Evolutionary conservation across 2,797 vertebrate genomes (phyloP), one percentile per base, ranked within the genome.

Genomic region (Pangasius macronema): DNA sequence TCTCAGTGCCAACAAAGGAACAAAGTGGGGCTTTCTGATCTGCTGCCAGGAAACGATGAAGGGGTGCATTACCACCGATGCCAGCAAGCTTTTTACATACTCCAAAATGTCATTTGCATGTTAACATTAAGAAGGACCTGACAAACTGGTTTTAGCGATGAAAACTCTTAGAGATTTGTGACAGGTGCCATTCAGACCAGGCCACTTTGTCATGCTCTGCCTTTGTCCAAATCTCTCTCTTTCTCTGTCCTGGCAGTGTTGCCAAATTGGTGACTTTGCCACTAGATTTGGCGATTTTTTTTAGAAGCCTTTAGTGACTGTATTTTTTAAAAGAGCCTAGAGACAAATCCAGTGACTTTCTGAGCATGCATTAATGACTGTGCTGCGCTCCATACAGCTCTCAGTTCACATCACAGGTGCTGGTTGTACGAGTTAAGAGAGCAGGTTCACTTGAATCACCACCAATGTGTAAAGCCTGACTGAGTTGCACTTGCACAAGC

Each of bases 91-190:
- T 72, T 72, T 82, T 24, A n/a, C 33, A 75, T 61, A 46, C 18
- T 75, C 51, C 14, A 75, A 42, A 63, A 85, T 22, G 27, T 20
- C 2, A 63, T 75, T 85, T 76, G 53, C 53, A 85, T 61, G 49
- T 24, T 72, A 27, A 36, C 24, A 36, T 68, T n/a, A 51, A 70
- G 22, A 39, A 36, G 49, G 53, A 42, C 51, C 67, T 57, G 83
- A 59, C 33, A 42, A 18, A 59, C 36, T 27, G 83, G 24, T 75
- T 61, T 82, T 63, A 46, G 39, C 36, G 9, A 57, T 57, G 20
- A 79, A 79, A n/a, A 39, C 22, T 1, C 9, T 53, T 30, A 55
- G 30, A 77, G 16, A 33, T 4, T 13, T 0, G 27, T 49, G 13
- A 51, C 39, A 24, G 68, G 36, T 72, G n/a, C 9, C 70, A 42